Evolutionary conservation across 2,797 vertebrate species (phyloP).

Genomic region (Falco cherrug): DNA sequence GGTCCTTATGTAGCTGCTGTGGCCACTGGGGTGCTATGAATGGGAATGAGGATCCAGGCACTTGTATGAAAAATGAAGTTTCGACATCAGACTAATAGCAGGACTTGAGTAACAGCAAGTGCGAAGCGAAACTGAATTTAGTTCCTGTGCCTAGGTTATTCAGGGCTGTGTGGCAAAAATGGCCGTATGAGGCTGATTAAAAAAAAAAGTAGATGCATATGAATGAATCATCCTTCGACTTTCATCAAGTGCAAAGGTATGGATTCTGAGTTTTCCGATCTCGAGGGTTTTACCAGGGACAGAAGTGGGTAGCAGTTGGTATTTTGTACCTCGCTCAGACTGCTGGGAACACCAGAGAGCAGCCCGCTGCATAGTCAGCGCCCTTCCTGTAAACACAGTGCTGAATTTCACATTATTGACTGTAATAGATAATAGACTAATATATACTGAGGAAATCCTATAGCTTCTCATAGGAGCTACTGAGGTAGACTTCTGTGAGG

Average conservation of each 20-base stretch:
- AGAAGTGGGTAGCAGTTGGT: background rate
- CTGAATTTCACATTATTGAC: background rate
- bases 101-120: background rate
- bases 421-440: background rate
- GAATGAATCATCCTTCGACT: background rate
- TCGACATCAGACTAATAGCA: background rate
- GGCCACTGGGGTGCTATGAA: background rate
- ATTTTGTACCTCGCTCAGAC: background rate
- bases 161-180: background rate
- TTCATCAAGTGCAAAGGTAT: background rate
- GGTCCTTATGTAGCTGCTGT: background rate
- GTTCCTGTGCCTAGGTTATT: background rate
- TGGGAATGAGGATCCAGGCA: background rate
- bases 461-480: background rate
- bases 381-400: background rate
- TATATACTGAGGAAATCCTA: background rate
- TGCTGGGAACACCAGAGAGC: background rate
- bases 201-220: background rate
- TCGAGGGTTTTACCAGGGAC: background rate
- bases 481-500: background rate
- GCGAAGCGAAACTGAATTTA: background rate
- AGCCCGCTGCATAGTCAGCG: background rate
- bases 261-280: background rate
- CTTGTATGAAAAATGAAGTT: background rate
- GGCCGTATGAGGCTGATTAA: background rate